Base-by-base conservation (phyloP, 2,888 invertebrate species). In the Cerastis leucographa region DNA sequence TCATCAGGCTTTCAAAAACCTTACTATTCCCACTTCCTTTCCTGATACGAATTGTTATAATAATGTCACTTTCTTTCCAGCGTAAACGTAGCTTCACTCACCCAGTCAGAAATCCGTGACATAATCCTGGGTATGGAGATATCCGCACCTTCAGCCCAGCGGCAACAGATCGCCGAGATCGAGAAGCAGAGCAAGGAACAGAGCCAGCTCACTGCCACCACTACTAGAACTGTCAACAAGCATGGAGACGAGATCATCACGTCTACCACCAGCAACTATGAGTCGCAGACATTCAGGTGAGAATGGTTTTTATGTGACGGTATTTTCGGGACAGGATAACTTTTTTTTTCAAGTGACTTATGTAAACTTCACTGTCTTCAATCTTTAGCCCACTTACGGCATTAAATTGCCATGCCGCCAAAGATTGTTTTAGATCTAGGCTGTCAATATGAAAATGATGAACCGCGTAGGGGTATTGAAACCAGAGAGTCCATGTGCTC, bases 121-220 rank as follows among this genome's bases (percentile, higher is more conserved):
- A 99, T 99, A 87, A 99, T 99, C 90, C 97, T 99, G 81, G 99
- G 99, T 90, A 99, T 99, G 99, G 99, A 99, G 97, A 99, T 99
- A 87, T 99, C 99, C 22, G 99, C 99, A 2, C 99, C 99, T 0
- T 99, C 99, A 0, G 99, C 99, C 0, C 99, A 99, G 92, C 97
- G 99, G 65, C 99, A 99, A 94, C 99, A 99, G 95, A 99, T 99
- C 89, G 99, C 99, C 5, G 99, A 99, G 96, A 99, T 99, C 87
- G 99, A 99, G 96, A 99, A 99, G 93, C 99, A 99, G 97, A 99
- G 99, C 67, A 99, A 99, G 94, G 99, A 99, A 93, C 99, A 99
- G 95, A 98, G 98, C 35, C 99, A 99, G 94, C 97, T 99, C 64
- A 99, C 99, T 0, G 99, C 99, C 0, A 99, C 99, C 4, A 99